Conservation (phyloP, 2,888 invertebrate species). For the Gari tellinella region DNA sequence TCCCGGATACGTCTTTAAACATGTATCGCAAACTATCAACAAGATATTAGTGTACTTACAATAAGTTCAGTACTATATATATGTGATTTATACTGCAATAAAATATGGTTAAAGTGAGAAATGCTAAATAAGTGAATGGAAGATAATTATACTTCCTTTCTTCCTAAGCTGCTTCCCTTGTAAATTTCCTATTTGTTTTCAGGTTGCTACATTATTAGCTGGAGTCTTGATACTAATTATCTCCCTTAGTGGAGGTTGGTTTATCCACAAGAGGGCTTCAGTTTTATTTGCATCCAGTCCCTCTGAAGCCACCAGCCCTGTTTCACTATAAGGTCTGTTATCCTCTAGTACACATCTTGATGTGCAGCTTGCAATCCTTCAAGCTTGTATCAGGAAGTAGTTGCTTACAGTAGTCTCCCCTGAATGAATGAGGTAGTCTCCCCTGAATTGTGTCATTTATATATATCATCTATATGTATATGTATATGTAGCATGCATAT, state of each 20-base stretch:
- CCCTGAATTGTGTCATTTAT: slow-evolving; percentile 3
- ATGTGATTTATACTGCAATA: too few species aligned
- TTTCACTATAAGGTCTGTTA: slow-evolving; percentile 52
- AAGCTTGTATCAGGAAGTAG: too few species aligned
- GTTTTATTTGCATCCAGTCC: slow-evolving; percentile 36
- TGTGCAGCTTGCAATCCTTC: too few species aligned
- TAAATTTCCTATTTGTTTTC: slow-evolving; percentile 43
- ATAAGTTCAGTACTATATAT: too few species aligned
- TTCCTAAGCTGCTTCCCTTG: not conserved
- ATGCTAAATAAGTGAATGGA: too few species aligned
- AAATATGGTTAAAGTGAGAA: too few species aligned
- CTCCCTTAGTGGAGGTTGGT: slow-evolving; percentile 68
- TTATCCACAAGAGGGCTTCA: slow-evolving; percentile 65
- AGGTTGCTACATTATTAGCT: slow-evolving; percentile 67
- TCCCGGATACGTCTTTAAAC: too few species aligned
- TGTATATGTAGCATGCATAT: too few species aligned
- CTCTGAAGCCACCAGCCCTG: slow-evolving; percentile 23
- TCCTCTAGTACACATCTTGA: not conserved
- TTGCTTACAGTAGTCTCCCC: not conserved
- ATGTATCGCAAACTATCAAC: too few species aligned
- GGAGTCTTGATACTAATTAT: slow-evolving; percentile 70
- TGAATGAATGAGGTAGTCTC: too few species aligned
- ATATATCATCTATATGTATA: too few species aligned
- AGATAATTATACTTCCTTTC: not conserved
- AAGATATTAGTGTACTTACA: too few species aligned